Percentiles rank a stretch among this genome's conserved stretches.
These are phyloP conservation scores for Lottia scabra DNA, from an alignment of 2,888 invertebrate genomes.

Conservation along the genomic window DNA sequence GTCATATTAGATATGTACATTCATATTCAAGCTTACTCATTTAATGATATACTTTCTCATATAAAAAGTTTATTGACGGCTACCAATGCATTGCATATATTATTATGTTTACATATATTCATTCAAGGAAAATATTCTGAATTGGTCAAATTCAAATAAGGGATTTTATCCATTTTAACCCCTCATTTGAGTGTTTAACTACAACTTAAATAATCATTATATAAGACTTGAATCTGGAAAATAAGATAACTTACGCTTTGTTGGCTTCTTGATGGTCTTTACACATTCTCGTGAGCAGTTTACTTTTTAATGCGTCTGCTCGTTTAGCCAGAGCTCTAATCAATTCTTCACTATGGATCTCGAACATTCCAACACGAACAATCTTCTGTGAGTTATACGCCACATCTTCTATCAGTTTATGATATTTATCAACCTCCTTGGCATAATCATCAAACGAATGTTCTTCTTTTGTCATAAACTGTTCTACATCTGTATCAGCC, in stretches of 20 bases:
- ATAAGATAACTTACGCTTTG: slow-evolving; percentile 79
- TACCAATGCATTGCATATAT: too few relatives aligned
- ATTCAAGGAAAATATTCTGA: too few relatives aligned
- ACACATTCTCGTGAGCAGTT: slow-evolving; percentile 81
- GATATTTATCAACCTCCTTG: slow-evolving; percentile 71
- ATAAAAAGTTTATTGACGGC: too few relatives aligned
- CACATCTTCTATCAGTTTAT: slow-evolving; percentile 71
- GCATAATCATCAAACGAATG: slow-evolving; percentile 71
- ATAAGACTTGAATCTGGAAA: too few relatives aligned
- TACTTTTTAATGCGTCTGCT: slow-evolving; percentile 78
- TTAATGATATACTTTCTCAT: too few relatives aligned
- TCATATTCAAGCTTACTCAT: too few relatives aligned
- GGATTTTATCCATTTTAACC: too few relatives aligned
- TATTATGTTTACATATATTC: too few relatives aligned
- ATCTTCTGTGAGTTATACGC: slow-evolving; percentile 70
- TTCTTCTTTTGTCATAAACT: slow-evolving; percentile 76
- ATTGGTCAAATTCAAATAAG: too few relatives aligned
- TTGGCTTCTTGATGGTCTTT: slow-evolving; percentile 84
- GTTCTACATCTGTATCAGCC: slow-evolving; percentile 76
- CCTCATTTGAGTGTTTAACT: too few relatives aligned
- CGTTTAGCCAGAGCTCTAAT: slow-evolving; percentile 79
- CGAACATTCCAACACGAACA: slow-evolving; percentile 85
- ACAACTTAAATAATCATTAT: too few relatives aligned
- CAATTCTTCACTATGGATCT: slow-evolving; percentile 84
- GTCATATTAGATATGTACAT: too few relatives aligned